These are phyloP conservation scores for Salvelinus alpinus DNA, from an alignment of 2,113 vertebrate genomes.

Conservation along the genomic window DNA sequence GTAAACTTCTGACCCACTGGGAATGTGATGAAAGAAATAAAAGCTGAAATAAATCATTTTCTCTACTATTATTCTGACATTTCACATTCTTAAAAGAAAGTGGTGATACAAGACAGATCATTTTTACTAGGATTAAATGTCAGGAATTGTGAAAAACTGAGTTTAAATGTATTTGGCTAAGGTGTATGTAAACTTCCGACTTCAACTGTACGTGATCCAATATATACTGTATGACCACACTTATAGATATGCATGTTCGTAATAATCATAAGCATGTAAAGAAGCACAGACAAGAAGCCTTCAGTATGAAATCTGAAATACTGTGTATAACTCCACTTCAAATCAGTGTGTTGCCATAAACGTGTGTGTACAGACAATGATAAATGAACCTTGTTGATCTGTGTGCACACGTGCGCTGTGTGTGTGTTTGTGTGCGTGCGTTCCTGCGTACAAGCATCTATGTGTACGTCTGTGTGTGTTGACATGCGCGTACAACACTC, in stretches of 20 bases:
- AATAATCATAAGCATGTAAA: background rate
- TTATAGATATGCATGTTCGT: conserved; percentile 1
- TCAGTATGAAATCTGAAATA: background rate
- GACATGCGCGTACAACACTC: conserved; percentile 76
- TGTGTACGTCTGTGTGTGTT: conserved; percentile 75
- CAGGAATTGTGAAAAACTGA: no score
- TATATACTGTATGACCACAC: background rate
- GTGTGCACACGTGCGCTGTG: no score
- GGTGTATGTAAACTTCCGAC: no score
- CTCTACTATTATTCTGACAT: no score
- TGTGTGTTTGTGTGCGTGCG: background rate
- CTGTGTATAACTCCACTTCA: conserved; percentile 16
- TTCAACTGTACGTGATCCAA: background rate
- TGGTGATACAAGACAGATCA: no score
- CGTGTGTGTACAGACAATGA: conserved; percentile 17
- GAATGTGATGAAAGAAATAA: no score
- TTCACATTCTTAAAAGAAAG: no score
- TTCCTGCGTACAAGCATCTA: conserved; percentile 82
- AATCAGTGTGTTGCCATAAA: conserved; percentile 21
- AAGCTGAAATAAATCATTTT: no score
- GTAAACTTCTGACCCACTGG: no score
- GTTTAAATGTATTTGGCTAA: no score
- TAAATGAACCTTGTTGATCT: conserved; percentile 3
- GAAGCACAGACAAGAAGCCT: background rate
- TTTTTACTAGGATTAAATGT: no score